phyloP scores from a whole-genome alignment of 1,140 invertebrate species.

The Lepidurus arcticus region DNA sequence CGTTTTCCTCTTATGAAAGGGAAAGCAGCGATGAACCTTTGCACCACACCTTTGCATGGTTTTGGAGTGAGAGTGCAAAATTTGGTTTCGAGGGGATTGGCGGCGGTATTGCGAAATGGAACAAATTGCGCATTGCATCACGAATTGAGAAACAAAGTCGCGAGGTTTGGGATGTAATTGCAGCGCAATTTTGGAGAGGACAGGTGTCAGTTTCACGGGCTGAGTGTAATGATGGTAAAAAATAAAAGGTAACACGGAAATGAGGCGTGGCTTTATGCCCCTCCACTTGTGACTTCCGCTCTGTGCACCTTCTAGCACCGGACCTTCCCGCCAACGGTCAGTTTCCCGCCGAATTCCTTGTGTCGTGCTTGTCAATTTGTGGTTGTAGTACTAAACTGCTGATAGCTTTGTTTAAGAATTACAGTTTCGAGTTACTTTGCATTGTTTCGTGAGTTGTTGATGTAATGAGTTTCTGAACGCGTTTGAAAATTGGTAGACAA shows the following conservation, averaged over 20 bases:
- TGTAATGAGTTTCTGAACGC: too few species aligned
- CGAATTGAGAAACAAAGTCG: background rate
- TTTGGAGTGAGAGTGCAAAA: conserved; percentile 5
- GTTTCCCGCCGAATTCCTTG: conserved; percentile 13
- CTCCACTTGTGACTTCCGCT: conserved; percentile 1
- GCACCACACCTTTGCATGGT: background rate
- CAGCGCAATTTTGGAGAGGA: background rate
- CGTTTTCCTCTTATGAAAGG: background rate
- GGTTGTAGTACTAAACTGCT: background rate
- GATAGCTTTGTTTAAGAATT: background rate
- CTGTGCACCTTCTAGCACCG: background rate
- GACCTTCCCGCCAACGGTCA: background rate
- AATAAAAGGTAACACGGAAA: conserved; percentile 2
- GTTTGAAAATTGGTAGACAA: background rate
- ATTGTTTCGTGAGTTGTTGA: too few species aligned
- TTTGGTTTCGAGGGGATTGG: background rate
- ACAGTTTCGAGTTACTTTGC: too few species aligned
- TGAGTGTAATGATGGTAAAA: background rate
- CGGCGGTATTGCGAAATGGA: background rate
- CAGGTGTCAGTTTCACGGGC: background rate
- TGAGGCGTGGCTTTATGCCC: background rate
- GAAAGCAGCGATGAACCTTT: background rate
- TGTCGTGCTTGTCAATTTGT: background rate
- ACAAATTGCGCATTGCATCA: background rate
- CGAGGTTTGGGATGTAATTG: background rate